These are phyloP conservation scores for Trichogramma dendrolimi DNA, from an alignment of 2,888 invertebrate genomes.

Conservation along the genomic window DNA sequence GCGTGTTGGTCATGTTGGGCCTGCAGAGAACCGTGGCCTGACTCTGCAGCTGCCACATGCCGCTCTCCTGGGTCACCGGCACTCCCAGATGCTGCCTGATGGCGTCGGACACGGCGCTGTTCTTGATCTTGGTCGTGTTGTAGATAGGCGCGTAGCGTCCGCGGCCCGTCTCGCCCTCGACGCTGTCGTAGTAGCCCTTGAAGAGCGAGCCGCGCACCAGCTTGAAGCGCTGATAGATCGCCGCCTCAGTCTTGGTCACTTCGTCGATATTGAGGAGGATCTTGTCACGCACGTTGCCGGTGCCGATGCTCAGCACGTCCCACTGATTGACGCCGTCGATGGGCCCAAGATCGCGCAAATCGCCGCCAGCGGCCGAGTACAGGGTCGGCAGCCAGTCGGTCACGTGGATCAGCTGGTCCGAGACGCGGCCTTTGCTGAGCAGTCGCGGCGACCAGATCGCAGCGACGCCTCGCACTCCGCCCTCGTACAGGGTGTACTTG, in stretches of 20 bases:
- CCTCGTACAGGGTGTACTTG: slow-evolving; percentile 70
- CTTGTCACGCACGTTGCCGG: slow-evolving; percentile 47
- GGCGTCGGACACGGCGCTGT: slow-evolving; percentile 43
- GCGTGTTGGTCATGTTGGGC: slow-evolving; percentile 29
- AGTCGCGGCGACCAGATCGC: slow-evolving; percentile 65
- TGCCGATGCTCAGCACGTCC: slow-evolving; percentile 51
- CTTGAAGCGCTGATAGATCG: slow-evolving; percentile 45
- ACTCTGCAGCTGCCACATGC: slow-evolving; percentile 39
- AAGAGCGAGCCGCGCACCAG: slow-evolving; percentile 41
- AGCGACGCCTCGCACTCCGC: slow-evolving; percentile 62
- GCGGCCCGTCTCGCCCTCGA: slow-evolving; percentile 45
- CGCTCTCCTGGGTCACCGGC: slow-evolving; percentile 46
- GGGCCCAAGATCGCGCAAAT: slow-evolving; percentile 40
- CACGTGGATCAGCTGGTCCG: slow-evolving; percentile 62
- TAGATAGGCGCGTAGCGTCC: slow-evolving; percentile 37
- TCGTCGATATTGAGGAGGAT: slow-evolving; percentile 58
- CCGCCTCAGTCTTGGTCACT: slow-evolving; percentile 43
- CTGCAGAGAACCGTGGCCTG: slow-evolving; percentile 42
- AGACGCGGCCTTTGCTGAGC: slow-evolving; percentile 57
- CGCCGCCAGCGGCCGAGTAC: slow-evolving; percentile 60
- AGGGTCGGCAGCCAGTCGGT: slow-evolving; percentile 70
- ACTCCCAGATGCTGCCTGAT: slow-evolving; percentile 44
- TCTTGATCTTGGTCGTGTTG: slow-evolving; percentile 38
- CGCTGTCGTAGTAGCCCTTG: slow-evolving; percentile 43
- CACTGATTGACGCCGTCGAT: slow-evolving; percentile 56